Base-by-base conservation (phyloP, 2,113 vertebrate genomes). In the Passer montanus region DNA sequence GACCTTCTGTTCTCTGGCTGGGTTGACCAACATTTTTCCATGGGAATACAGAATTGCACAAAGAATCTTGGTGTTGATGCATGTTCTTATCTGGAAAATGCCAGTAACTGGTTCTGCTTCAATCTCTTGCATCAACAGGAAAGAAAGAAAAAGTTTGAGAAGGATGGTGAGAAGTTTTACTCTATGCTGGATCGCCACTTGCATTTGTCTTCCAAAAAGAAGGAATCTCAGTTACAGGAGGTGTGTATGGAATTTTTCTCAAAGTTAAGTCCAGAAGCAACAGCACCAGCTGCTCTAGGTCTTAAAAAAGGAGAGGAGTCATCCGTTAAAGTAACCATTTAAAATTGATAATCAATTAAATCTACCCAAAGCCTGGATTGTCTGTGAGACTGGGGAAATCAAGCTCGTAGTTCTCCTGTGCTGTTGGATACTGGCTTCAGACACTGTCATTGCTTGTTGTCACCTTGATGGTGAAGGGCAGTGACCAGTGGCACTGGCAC, bases 71-170 rank as follows among this genome's bases (percentile, higher is more conserved):
- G 11, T 8, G 0, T 30, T 37, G 39, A 24, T 52, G 37, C 9
- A 9, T 47, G 21, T 70, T 87, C 69, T 64, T 62, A 5, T 7
- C 50, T 80, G 56, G 44, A 50, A 85, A 79, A 69, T 7, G 10
- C 28, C 77, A 62, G 0, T 87, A 74, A 77, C 15, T 28, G 35
- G 15, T 88, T 94, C 31, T 96, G 28, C 69, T 69, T 50, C 82
- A 95, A 96, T 89, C 33, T 96, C 33, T 93, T 83, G 13, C 44
- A 81, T 33, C 33, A 97, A 44, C 97, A 99, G 99, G 99, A 99
- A 55, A 98, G 98, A 89, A 99, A 98, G 95, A 99, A 99, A 88
- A 99, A 99, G 96, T 99, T 99, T 95, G 99, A 99, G 95, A 99
- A 99, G 89, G 99, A 99, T 92, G 98, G 99, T 53, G 99, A 99